phyloP scores from a whole-genome alignment of 2,888 invertebrate species.

The Cryptus viduatorius region DNA sequence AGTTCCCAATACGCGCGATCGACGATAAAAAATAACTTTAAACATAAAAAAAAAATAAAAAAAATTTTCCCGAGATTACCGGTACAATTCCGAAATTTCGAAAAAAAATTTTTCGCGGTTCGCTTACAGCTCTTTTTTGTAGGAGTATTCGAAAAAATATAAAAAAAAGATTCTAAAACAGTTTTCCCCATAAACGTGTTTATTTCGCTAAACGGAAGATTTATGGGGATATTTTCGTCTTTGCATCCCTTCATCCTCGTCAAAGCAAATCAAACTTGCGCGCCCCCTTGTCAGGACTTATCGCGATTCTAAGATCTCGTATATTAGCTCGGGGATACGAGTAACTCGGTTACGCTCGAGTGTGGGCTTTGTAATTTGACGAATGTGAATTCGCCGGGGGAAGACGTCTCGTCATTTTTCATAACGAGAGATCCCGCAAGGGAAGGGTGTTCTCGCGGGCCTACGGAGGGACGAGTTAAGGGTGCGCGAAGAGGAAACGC shows the following conservation, averaged over 20 bases:
- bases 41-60: no score
- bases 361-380: conserved; percentile 52
- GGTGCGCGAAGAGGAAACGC: conserved; percentile 50
- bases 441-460: neutral
- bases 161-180: no score
- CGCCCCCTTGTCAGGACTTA: neutral
- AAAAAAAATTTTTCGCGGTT: no score
- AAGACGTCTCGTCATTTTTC: conserved; percentile 62
- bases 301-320: conserved; percentile 37
- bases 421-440: conserved; percentile 47
- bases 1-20: no score
- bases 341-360: conserved; percentile 26
- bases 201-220: neutral
- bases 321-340: neutral
- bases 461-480: conserved; percentile 30
- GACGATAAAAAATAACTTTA: no score
- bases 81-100: no score
- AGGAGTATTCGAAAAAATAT: no score
- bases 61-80: no score
- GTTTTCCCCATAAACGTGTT: no score
- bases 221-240: neutral
- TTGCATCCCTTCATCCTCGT: neutral
- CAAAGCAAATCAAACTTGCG: neutral
- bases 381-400: conserved; percentile 54
- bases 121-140: no score